Conservation (phyloP, 2,888 invertebrate species). For the Calameuta idolon region DNA sequence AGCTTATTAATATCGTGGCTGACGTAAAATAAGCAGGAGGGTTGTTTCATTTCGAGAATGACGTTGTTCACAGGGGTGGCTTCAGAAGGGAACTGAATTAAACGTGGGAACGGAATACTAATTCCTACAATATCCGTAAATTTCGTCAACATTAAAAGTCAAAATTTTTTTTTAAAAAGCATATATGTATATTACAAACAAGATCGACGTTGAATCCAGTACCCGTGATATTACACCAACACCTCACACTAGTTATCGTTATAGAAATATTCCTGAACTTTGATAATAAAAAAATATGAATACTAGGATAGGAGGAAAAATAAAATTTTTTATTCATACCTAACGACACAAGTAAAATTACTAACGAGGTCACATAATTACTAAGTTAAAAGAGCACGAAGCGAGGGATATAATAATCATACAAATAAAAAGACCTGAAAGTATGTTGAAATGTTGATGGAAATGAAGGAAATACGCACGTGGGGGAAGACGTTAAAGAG, state of each 20-base stretch:
- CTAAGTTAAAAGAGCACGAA: not conserved
- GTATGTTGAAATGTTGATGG: not conserved
- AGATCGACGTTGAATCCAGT: not conserved
- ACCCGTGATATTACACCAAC: not conserved
- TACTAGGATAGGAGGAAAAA: not conserved
- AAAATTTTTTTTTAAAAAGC: not conserved
- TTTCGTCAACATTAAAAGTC: not conserved
- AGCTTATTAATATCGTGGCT: constrained; percentile 34
- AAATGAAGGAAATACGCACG: not conserved
- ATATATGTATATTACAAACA: not conserved
- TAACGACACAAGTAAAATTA: not conserved
- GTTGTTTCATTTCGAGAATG: not conserved
- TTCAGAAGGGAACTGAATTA: constrained; percentile 25
- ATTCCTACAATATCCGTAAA: constrained; percentile 27
- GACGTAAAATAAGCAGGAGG: constrained; percentile 29
- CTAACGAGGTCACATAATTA: not conserved
- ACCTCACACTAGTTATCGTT: not conserved
- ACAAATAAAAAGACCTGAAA: not conserved
- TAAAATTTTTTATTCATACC: not conserved
- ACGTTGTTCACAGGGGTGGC: constrained; percentile 23
- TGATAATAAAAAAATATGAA: not conserved
- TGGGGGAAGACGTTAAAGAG: not conserved
- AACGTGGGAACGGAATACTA: constrained; percentile 43
- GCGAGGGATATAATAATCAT: not conserved
- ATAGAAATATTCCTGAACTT: not conserved